These are phyloP conservation scores for Aldrovandia affinis DNA, from an alignment of 2,797 vertebrate species.

Conservation along the genomic window DNA sequence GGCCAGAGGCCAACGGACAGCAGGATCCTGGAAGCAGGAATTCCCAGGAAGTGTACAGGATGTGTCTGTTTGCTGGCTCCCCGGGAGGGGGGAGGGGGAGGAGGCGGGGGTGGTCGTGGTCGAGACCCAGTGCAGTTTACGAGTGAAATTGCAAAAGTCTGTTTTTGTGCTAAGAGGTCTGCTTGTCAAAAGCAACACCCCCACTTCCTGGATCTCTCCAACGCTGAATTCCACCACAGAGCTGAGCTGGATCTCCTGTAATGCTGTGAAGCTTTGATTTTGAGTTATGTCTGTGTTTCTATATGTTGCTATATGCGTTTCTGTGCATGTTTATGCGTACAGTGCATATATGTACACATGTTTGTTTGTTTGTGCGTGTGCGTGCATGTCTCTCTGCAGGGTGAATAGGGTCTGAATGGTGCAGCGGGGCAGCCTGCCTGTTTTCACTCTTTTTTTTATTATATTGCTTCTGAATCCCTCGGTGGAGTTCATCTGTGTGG, in stretches of 20 bases:
- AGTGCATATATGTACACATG: constrained; percentile 14
- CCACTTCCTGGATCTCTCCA: neutral
- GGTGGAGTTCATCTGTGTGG: constrained; percentile 62
- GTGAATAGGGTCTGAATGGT: constrained; percentile 30
- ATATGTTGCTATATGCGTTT: neutral
- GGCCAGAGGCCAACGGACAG: neutral
- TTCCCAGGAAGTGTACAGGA: neutral
- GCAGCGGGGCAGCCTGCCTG: constrained; percentile 13
- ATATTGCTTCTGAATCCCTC: constrained; percentile 56
- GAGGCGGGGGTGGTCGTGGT: neutral
- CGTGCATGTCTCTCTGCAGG: constrained; percentile 4
- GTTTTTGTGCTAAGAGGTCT: neutral
- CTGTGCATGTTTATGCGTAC: neutral
- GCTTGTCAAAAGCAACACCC: neutral
- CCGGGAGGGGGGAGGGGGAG: neutral
- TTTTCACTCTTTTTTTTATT: constrained; percentile 30
- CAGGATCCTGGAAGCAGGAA: constrained; percentile 1
- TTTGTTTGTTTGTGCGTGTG: constrained; percentile 20
- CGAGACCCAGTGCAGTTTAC: neutral
- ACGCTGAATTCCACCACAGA: neutral
- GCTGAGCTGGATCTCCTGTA: neutral
- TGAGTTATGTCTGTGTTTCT: neutral
- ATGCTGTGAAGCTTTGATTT: neutral
- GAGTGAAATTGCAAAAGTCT: neutral
- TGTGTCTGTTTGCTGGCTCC: neutral